phyloP scores from a whole-genome alignment of 2,888 invertebrate genomes.

The Mantis religiosa region DNA sequence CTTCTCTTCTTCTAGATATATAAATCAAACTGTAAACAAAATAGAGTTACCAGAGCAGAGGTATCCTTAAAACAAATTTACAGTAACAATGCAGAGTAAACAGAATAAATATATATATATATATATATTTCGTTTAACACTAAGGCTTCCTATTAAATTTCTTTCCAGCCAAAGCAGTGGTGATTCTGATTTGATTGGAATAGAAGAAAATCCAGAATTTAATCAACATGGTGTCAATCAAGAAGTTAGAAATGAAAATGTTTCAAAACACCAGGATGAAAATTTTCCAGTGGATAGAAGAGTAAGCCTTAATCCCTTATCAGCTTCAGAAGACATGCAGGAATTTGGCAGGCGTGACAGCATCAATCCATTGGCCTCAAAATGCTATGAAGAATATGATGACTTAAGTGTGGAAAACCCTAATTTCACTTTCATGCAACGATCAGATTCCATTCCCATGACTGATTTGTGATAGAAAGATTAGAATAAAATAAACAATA shows the following conservation, averaged over 20 bases:
- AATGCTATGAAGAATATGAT: not conserved
- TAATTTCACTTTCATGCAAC: conserved; percentile 5
- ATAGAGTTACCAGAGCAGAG: no score
- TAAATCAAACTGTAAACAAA: no score
- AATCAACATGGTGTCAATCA: not conserved
- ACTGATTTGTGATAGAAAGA: conserved; percentile 18
- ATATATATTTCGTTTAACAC: not conserved
- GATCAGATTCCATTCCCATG: not conserved
- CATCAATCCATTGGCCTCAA: conserved; percentile 18
- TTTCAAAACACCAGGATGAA: not conserved
- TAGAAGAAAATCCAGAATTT: conserved; percentile 63
- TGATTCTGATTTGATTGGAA: conserved; percentile 62
- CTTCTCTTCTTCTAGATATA: no score
- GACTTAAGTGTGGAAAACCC: not conserved
- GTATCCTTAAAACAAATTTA: no score
- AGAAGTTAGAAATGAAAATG: not conserved
- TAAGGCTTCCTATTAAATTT: conserved; percentile 6
- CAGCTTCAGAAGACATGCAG: not conserved
- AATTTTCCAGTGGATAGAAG: not conserved
- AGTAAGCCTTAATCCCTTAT: not conserved
- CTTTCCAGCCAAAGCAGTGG: conserved; percentile 54
- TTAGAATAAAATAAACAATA: not conserved
- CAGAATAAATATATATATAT: not conserved
- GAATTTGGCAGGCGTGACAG: conserved; percentile 6
- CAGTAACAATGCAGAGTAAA: no score